These are phyloP conservation scores for Rhadina sibilatrix DNA, from an alignment of 2,113 vertebrate genomes.

Conservation along the genomic window DNA sequence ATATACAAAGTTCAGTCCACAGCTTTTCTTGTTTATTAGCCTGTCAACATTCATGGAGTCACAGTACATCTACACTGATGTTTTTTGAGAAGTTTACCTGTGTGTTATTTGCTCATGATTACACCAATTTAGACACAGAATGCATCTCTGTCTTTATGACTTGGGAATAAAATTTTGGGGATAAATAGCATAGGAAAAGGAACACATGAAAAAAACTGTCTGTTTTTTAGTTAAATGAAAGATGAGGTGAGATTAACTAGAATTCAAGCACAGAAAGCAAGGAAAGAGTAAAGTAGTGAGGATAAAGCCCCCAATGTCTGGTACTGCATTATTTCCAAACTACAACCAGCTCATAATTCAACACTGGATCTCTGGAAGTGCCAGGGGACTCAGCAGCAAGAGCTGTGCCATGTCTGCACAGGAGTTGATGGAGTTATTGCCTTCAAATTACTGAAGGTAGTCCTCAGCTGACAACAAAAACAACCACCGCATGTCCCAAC, in stretches of 20 bases:
- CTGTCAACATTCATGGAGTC: constrained; percentile 4
- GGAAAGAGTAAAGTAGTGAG: background rate
- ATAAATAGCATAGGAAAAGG: background rate
- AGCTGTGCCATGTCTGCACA: background rate
- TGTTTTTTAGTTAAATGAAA: background rate
- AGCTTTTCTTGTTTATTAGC: background rate
- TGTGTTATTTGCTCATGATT: background rate
- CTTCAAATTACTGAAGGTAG: background rate
- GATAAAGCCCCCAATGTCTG: background rate
- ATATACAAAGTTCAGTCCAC: background rate
- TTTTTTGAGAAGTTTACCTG: background rate
- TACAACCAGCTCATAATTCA: background rate
- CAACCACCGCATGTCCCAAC: background rate
- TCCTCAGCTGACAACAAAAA: background rate
- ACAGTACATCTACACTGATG: background rate
- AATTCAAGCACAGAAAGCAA: background rate
- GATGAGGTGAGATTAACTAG: background rate
- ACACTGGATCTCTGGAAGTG: background rate
- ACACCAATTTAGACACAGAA: background rate
- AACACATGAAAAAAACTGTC: background rate
- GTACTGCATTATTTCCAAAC: background rate
- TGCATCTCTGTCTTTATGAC: background rate
- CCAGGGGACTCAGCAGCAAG: background rate
- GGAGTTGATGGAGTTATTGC: background rate
- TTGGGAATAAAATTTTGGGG: background rate